phyloP scores from a whole-genome alignment of 2,113 vertebrate species.

The Campylomormyrus numenius region DNA sequence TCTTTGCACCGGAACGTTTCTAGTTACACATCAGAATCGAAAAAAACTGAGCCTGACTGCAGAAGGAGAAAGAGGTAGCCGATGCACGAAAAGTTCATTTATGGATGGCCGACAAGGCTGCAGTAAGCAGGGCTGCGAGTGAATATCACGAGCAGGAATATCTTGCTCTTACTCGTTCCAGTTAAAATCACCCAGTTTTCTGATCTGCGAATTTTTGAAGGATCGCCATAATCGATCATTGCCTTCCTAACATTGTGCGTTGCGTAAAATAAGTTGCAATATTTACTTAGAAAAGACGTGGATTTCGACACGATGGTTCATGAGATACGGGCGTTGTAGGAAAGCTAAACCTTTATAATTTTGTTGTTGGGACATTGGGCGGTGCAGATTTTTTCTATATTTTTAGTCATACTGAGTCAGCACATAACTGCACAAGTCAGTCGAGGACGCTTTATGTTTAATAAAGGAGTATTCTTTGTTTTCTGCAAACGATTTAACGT shows the following conservation, averaged over 20 bases:
- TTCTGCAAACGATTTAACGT: background rate
- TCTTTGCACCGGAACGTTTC: background rate
- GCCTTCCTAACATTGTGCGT: background rate
- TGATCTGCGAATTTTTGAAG: background rate
- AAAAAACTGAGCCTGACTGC: background rate
- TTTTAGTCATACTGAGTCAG: background rate
- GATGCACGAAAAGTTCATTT: background rate
- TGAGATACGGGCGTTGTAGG: background rate
- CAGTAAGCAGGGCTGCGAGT: background rate
- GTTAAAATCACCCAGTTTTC: background rate
- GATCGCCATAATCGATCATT: background rate
- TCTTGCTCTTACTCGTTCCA: background rate
- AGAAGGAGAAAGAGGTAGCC: background rate
- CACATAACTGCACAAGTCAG: background rate
- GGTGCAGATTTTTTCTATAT: background rate
- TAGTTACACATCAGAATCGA: background rate
- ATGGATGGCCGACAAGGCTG: background rate
- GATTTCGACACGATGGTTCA: background rate
- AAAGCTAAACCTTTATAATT: background rate
- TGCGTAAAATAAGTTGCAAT: background rate
- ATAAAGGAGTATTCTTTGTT: background rate
- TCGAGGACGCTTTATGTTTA: background rate
- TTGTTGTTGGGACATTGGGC: background rate
- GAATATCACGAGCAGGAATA: background rate
- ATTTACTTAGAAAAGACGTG: background rate